Evolutionary conservation across 2,113 vertebrate genomes (phyloP).

Genomic region (Urocynchramus pylzowi): DNA sequence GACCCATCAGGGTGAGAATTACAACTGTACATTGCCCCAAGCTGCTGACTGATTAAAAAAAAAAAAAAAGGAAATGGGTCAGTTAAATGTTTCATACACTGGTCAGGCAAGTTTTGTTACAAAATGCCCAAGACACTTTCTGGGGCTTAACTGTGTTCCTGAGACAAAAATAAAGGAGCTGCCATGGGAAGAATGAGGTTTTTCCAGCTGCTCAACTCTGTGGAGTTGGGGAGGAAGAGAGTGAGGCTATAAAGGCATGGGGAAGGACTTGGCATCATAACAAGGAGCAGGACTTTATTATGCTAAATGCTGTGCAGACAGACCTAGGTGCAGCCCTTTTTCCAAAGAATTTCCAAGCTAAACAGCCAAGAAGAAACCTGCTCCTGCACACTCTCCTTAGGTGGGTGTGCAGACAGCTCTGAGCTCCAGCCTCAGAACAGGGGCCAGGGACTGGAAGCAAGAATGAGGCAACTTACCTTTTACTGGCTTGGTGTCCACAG

Average conservation of each 20-base stretch:
- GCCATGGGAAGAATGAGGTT: not conserved
- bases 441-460: not conserved
- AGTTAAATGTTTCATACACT: not conserved
- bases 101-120: not conserved
- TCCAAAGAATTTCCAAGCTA: not conserved
- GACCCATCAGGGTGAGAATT: not conserved
- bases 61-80: not conserved
- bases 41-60: not conserved
- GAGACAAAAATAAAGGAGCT: not conserved
- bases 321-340: not conserved
- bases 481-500: not conserved
- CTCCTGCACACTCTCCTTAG: accelerated
- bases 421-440: not conserved
- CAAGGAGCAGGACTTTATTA: not conserved
- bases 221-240: not conserved
- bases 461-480: not conserved
- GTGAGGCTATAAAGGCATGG: not conserved
- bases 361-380: not conserved
- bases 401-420: not conserved
- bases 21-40: not conserved
- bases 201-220: not conserved
- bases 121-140: not conserved
- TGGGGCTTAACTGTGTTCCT: not conserved
- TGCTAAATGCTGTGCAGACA: not conserved
- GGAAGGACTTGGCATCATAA: not conserved